phyloP scores from a whole-genome alignment of 2,888 invertebrate genomes.

The Sceliomorpha sp. region DNA sequence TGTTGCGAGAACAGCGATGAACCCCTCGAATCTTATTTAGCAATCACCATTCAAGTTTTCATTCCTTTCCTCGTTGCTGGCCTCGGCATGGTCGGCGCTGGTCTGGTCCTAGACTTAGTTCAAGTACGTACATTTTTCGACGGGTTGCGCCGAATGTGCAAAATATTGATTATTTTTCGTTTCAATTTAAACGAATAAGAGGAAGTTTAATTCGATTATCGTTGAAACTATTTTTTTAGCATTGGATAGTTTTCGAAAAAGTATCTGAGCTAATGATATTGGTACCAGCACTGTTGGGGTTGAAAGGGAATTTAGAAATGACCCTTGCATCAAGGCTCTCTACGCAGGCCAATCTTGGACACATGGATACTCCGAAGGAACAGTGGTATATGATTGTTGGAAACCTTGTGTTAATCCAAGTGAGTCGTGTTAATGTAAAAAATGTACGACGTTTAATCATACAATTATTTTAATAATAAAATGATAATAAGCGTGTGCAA shows the following conservation, averaged over 20 bases:
- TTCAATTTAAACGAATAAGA: no score
- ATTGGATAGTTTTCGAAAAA: conserved; percentile 87
- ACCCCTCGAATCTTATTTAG: conserved; percentile 82
- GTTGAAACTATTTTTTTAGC: conserved; percentile 81
- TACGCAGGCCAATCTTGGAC: conserved; percentile 92
- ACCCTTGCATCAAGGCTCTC: conserved; percentile 96
- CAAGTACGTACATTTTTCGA: conserved; percentile 81
- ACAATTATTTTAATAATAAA: no score
- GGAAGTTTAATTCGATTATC: no score
- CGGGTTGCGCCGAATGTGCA: no score
- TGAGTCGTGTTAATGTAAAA: no score
- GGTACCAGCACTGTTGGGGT: conserved; percentile 90
- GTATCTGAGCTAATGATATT: conserved; percentile 87
- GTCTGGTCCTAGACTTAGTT: conserved; percentile 87
- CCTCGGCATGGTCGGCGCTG: conserved; percentile 89
- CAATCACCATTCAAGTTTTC: conserved; percentile 85
- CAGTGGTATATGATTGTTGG: conserved; percentile 86
- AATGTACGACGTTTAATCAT: no score
- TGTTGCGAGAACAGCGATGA: conserved; percentile 79
- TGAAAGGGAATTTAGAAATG: conserved; percentile 98
- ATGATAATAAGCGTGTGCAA: no score
- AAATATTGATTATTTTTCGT: no score
- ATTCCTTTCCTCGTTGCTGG: conserved; percentile 89
- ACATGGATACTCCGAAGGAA: conserved; percentile 86
- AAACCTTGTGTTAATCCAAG: conserved; percentile 88